These are phyloP conservation scores for Dysdera silvatica DNA, from an alignment of 1,140 invertebrate species.

Conservation along the genomic window DNA sequence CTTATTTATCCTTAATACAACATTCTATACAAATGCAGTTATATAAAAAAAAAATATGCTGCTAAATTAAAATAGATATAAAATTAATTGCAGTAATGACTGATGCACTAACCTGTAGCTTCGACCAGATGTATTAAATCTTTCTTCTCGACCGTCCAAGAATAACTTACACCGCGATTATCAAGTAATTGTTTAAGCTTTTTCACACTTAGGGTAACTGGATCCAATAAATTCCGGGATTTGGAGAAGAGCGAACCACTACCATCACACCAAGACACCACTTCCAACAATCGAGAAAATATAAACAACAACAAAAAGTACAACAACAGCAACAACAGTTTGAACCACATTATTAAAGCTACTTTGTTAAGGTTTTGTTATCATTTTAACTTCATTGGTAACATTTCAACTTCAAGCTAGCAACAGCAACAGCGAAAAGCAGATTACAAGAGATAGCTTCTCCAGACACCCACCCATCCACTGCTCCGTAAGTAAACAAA, in stretches of 20 bases:
- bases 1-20: too few species aligned
- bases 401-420: too few species aligned
- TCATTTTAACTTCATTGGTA: too few species aligned
- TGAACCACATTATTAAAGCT: constrained; percentile 41
- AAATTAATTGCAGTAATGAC: neutral
- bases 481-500: too few species aligned
- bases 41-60: too few species aligned
- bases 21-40: too few species aligned
- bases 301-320: constrained; percentile 44
- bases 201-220: constrained; percentile 47
- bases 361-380: too few species aligned
- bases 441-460: too few species aligned
- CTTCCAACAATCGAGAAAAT: constrained; percentile 44
- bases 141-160: constrained; percentile 48
- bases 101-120: constrained; percentile 46
- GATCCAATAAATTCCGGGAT: constrained; percentile 44
- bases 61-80: neutral
- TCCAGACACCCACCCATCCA: too few species aligned
- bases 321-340: constrained; percentile 41
- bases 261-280: constrained; percentile 42
- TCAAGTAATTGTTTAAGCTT: constrained; percentile 49
- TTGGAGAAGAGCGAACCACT: constrained; percentile 34
- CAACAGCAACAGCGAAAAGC: too few species aligned
- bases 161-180: constrained; percentile 49
- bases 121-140: constrained; percentile 47